Conservation (phyloP, 2,888 invertebrate genomes). For the Onthophagus sagittarius region DNA sequence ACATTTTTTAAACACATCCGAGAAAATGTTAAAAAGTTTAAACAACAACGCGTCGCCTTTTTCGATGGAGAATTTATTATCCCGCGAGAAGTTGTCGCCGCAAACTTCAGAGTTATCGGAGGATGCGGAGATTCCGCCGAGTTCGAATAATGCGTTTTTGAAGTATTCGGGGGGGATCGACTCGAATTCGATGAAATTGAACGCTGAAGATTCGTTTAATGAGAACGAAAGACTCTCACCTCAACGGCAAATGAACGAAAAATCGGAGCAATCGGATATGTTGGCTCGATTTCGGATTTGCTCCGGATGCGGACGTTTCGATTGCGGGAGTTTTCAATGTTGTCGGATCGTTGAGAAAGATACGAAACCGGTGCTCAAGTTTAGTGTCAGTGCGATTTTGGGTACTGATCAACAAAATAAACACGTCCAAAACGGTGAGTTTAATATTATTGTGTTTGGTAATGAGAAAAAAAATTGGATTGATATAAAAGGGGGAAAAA, state of each 20-base stretch:
- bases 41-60: conserved; percentile 45
- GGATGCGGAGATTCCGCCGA: neutral
- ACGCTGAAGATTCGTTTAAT: conserved; percentile 21
- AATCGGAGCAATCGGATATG: conserved; percentile 42
- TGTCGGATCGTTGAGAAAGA: conserved; percentile 44
- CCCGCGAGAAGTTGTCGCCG: conserved; percentile 43
- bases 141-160: too few relatives aligned
- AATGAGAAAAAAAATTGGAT: too few relatives aligned
- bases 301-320: conserved; percentile 55
- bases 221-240: conserved; percentile 35
- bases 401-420: conserved; percentile 51
- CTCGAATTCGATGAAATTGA: neutral
- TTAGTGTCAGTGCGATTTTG: conserved; percentile 89
- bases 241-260: conserved; percentile 31
- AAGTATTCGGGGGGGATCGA: too few relatives aligned
- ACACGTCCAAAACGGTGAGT: conserved; percentile 35
- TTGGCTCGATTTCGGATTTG: conserved; percentile 49
- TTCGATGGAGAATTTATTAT: conserved; percentile 47
- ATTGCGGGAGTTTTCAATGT: conserved; percentile 52
- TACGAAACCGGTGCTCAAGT: conserved; percentile 77
- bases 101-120: conserved; percentile 34
- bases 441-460: neutral
- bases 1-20: conserved; percentile 41
- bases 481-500: too few relatives aligned
- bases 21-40: conserved; percentile 45